phyloP scores from a whole-genome alignment of 2,797 vertebrate species.

The Myotis pilosus region DNA sequence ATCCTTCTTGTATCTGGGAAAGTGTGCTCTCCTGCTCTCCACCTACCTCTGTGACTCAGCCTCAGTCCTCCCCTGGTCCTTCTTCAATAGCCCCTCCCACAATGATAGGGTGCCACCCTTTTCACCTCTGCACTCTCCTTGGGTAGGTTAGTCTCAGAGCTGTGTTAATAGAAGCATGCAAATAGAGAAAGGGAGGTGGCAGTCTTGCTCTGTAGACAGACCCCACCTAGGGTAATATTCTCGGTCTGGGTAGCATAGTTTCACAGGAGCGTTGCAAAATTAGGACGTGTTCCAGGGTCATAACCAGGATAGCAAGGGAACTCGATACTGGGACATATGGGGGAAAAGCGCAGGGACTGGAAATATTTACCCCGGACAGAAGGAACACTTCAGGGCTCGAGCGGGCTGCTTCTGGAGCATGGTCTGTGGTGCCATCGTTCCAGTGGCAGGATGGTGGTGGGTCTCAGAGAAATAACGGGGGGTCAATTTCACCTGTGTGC shows the following conservation, averaged over 20 bases:
- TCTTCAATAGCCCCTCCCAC: background rate
- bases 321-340: background rate
- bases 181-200: background rate
- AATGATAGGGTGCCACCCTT: background rate
- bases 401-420: background rate
- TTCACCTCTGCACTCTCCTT: background rate
- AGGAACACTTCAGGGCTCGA: background rate
- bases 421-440: rapidly evolving
- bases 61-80: background rate
- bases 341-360: rapidly evolving
- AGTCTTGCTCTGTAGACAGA: background rate
- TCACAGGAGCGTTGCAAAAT: background rate
- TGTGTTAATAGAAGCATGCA: background rate
- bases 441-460: no score
- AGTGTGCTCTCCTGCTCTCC: background rate
- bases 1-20: background rate
- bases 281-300: background rate
- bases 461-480: background rate
- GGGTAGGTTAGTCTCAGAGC: background rate
- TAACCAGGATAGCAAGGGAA: background rate
- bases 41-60: background rate
- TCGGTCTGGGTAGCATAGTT: background rate
- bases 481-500: background rate
- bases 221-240: no score
- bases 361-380: background rate